Conservation (phyloP, 2,113 vertebrate genomes). For the Gallinago undulata region DNA sequence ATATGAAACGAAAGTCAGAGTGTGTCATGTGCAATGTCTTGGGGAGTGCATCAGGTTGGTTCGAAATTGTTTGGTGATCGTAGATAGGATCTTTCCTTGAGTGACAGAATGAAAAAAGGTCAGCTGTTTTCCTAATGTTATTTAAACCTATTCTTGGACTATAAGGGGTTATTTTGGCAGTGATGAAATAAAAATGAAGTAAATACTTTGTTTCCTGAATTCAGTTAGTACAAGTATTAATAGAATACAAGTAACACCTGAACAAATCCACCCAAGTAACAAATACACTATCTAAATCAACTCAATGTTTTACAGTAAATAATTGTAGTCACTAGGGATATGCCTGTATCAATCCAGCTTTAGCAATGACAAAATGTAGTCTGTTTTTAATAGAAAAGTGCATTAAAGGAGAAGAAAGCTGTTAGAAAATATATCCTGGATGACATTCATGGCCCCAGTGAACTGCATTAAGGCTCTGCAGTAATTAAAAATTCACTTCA, state of each 20-base stretch:
- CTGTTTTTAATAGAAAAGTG: neutral
- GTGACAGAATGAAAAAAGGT: neutral
- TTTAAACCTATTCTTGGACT: neutral
- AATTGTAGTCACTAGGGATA: neutral
- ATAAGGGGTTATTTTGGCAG: neutral
- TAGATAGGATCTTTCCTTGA: neutral
- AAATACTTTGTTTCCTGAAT: conserved; percentile 2
- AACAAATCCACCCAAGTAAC: neutral
- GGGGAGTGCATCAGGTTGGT: neutral
- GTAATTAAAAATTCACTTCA: conserved; percentile 75
- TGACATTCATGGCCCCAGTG: conserved; percentile 55
- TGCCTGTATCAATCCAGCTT: neutral
- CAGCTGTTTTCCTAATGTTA: neutral
- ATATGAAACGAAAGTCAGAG: neutral
- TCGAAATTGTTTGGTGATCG: neutral
- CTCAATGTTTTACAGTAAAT: neutral
- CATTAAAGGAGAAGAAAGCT: conserved; percentile 29
- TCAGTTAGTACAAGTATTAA: neutral
- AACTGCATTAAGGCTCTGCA: conserved; percentile 51
- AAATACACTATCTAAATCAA: neutral
- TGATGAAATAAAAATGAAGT: neutral
- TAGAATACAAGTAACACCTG: neutral
- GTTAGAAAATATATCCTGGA: conserved; percentile 20
- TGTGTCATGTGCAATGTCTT: neutral
- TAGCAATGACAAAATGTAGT: neutral